Evolutionary conservation across 2,888 invertebrate species (phyloP), one percentile per base, ranked within the genome.

Genomic region (Empis stercorea): DNA sequence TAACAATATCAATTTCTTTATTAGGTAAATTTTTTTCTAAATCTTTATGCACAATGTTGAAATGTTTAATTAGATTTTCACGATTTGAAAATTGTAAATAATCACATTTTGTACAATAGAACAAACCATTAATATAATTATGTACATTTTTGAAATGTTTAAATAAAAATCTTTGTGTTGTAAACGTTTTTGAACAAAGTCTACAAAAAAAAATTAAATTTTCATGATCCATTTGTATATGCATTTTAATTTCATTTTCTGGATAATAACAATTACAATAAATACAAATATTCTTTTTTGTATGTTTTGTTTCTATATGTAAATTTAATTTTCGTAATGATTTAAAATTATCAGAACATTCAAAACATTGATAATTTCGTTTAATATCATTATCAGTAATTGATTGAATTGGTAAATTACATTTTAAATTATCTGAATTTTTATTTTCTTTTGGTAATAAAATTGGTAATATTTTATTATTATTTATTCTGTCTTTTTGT

Each of bases 351-450:
- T 54, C 49, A 3, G 50, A 6, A 30, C 59, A 59, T 41, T 54
- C 50, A 10, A 48, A 41, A 43, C 59, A 59, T 48, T 53, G 52
- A 43, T 58, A 58, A 2, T 51, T 30, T 11, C 56, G 53, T 39
- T 44, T 27, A 4, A 27, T 27, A 27, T 27, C 9, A n/a, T n/a
- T n/a, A n/a, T 2, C 6, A 9, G 9, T 27, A 2, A 20, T n/a
- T 5, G 23, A 27, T 27, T 27, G 23, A 27, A 7, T 27, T 27
- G n/a, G n/a, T n/a, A 27, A 4, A 7, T 27, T 27, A 27, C 9
- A 9, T 27, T 27, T 7, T 9, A 27, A 27, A 27, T 7, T 27
- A 27, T 20, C 20, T 4, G 23, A 27, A 27, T 9, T 27, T 27
- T 27, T 9, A 7, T 7, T 9, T 9, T 27, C 23, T 27, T 27